Conservation (phyloP, 2,113 vertebrate genomes). For the Rhadina sibilatrix region DNA sequence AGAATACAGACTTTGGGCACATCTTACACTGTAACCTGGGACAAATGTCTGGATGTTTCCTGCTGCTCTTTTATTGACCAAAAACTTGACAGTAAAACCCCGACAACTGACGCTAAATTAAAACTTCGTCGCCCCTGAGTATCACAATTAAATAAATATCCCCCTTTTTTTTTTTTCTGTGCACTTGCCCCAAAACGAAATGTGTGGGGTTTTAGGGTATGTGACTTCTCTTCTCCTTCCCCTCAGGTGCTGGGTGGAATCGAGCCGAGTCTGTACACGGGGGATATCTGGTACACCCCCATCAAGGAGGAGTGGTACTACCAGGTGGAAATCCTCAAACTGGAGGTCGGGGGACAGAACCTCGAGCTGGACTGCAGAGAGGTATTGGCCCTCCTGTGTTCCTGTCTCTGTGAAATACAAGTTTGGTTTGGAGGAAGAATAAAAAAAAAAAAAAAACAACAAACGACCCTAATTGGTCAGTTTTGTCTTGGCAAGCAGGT, state of each 20-base stretch:
- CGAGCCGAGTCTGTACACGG: conserved; percentile 85
- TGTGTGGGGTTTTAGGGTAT: background rate
- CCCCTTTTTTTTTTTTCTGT: background rate
- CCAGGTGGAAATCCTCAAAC: conserved; percentile 92
- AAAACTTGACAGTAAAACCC: background rate
- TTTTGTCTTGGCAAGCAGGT: background rate
- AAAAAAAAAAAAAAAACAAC: background rate
- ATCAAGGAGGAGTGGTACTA: conserved; percentile 96
- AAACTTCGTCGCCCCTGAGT: background rate
- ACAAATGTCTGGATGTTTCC: background rate
- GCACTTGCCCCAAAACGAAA: background rate
- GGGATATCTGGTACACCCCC: conserved; percentile 93
- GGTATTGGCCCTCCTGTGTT: conserved; percentile 69
- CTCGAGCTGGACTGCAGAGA: conserved; percentile 92
- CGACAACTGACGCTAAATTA: background rate
- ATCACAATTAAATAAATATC: background rate
- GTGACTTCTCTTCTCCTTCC: background rate
- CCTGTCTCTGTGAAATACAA: background rate
- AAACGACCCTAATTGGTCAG: fast-evolving
- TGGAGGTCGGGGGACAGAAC: conserved; percentile 90
- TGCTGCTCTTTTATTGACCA: background rate
- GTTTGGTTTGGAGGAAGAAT: background rate
- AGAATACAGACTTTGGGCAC: too few species aligned
- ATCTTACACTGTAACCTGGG: too few species aligned
- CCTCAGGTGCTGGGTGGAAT: conserved; percentile 88